Evolutionary conservation across 2,797 vertebrate genomes (phyloP), one percentile per base, ranked within the genome.

Genomic region (Microchirus variegatus): DNA sequence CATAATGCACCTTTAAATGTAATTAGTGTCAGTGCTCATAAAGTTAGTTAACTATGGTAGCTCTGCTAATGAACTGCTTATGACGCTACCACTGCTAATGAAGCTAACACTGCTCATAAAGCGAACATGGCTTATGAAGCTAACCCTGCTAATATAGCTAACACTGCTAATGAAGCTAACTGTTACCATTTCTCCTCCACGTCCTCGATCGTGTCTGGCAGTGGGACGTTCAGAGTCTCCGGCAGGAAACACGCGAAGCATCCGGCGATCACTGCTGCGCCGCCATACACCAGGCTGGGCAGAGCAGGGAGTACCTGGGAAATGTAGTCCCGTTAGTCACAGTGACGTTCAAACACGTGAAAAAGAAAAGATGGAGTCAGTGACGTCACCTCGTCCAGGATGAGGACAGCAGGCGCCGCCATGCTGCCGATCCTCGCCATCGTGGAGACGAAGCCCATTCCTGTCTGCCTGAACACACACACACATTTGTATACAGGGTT

Each of bases 371-470:
- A 22, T 49, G 13, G 11, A 10, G 3, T 40, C 5, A 22, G 19
- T 22, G 15, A 68, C 5, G 8, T 72, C 47, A 89, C 85, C 79
- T 98, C 96, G 0, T 95, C 91, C 35, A 94, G 74, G 74, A 98
- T 94, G 63, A 95, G 93, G 45, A 96, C 93, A 3, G 95, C 86
- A 0, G 96, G 96, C 0, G 96, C 95, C 0, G 96, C 90, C 75
- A 98, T 98, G 77, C 95, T 95, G 1, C 96, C 96, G 0, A 95
- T 59, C 0, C 96, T 90, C 0, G 95, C 93, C 95, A 97, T 94
- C 1, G 94, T 97, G 72, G 94, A 96, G 50, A 91, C 91, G 0
- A 97, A 90, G 1, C 96, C 96, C 86, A 97, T 80, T 13, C 96
- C 96, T 0, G 94, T 98, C 89, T 98, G 96, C 85, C 96, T 98